Conservation (phyloP, 2,113 vertebrate species). For the Indri indri region DNA sequence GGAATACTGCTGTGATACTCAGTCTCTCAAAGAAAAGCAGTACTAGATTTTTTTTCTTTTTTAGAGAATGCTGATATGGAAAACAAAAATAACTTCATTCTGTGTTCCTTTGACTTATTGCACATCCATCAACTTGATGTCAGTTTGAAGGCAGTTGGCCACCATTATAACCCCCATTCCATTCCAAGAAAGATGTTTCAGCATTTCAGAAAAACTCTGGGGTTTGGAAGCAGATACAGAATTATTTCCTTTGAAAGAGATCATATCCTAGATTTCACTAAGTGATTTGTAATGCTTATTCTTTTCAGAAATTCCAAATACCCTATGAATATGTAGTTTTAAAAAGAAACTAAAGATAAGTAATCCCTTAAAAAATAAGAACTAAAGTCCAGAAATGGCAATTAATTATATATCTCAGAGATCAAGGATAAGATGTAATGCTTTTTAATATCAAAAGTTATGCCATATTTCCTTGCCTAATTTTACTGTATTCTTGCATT, state of each 20-base stretch:
- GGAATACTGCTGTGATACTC: background rate
- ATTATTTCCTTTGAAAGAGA: slow-evolving; percentile 1
- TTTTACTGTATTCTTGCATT: background rate
- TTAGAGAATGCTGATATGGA: slow-evolving; percentile 53
- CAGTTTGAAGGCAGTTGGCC: background rate
- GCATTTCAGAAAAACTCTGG: slow-evolving; percentile 34
- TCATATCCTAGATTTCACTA: background rate
- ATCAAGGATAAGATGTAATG: background rate
- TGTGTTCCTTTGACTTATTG: slow-evolving; percentile 29
- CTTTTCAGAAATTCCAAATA: slow-evolving; percentile 42
- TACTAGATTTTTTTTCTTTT: background rate
- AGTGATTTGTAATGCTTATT: slow-evolving; percentile 18
- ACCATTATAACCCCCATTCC: background rate
- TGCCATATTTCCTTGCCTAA: background rate
- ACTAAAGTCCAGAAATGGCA: background rate
- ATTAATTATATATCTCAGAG: background rate
- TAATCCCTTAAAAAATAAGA: slow-evolving; percentile 34
- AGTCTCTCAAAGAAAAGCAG: slow-evolving; percentile 25
- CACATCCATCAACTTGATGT: slow-evolving; percentile 45
- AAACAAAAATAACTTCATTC: slow-evolving; percentile 59
- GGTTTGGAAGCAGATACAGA: background rate
- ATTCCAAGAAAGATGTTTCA: slow-evolving; percentile 54
- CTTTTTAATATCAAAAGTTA: background rate
- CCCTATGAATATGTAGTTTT: background rate
- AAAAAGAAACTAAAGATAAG: slow-evolving; percentile 36